Evolutionary conservation across 1,140 invertebrate species (phyloP), one percentile per base, ranked within the genome.

Genomic region (Onthophagus taurus): DNA sequence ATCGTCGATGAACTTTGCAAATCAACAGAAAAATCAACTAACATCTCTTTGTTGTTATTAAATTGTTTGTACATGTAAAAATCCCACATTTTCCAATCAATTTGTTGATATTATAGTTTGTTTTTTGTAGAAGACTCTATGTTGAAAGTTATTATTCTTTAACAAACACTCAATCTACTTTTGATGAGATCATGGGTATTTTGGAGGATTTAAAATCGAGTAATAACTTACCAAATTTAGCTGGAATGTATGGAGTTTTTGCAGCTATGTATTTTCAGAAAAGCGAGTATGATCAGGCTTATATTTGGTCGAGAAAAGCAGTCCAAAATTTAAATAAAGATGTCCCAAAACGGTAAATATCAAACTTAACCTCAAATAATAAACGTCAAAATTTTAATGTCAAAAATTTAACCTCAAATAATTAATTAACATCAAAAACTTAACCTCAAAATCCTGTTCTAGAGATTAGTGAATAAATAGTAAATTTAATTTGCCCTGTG

Each of bases 181-280:
- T 77, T 55, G 57, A 72, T 35, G 66, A 45, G 8, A 55, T 57
- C 16, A 47, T 53, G 44, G 60, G 63, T 53, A 57, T 64, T 18
- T 46, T 61, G 45, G 48, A 57, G 24, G 56, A 68, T 45, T 57
- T 80, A 45, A 53, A 69, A 29, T 16, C 53, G 45, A 51, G 59
- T 4, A 65, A 71, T 23, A 61, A 65, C 18, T 53, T 63, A 29
- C 70, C 72, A 26, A 80, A 78, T 66, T 68, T 77, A 36, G 80
- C 85, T 42, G 77, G 79, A 17, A 67, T 87, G 9, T 88, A 82
- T 61, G 78, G 80, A 48, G 83, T 87, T 68, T 84, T 87, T 62
- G 84, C 85, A 57, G 71, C 77, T 41, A 68, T 89, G 45, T 80
- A 78, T 64, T 90, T 85, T 70, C 74, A 78, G 50, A 79, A 81